Percentiles rank a stretch among this genome's conserved stretches.
Evolutionary conservation across 2,797 vertebrate species (phyloP).

Genomic region (Echiichthys vipera): DNA sequence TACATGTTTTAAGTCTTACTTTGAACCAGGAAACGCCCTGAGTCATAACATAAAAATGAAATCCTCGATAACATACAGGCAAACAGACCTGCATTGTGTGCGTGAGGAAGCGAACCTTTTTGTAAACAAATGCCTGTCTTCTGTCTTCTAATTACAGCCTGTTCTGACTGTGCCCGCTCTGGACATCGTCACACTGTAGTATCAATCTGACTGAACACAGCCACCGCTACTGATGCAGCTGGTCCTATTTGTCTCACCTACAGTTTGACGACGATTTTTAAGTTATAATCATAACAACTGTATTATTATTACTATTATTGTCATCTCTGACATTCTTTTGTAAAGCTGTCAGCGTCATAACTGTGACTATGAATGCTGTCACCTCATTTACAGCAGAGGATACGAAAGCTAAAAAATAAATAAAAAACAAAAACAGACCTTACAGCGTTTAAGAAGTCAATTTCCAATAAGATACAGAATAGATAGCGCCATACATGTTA

Average conservation of each 20-base stretch:
- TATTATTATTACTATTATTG: too few relatives aligned
- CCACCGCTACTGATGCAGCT: not conserved
- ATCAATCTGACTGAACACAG: not conserved
- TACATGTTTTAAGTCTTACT: not conserved
- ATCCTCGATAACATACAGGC: not conserved
- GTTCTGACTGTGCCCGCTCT: not conserved
- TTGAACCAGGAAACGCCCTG: not conserved
- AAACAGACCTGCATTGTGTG: not conserved
- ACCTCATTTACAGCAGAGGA: not conserved
- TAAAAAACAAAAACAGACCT: not conserved
- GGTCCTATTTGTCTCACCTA: not conserved
- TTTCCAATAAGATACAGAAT: fast-evolving
- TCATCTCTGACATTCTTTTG: not conserved
- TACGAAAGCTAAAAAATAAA: too few relatives aligned
- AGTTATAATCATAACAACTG: not conserved
- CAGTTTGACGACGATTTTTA: not conserved
- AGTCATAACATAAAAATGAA: not conserved
- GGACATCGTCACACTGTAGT: not conserved
- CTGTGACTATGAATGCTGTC: not conserved
- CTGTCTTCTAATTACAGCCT: not conserved
- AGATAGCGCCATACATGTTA: not conserved
- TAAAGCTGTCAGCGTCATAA: too few relatives aligned
- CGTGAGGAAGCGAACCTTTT: not conserved
- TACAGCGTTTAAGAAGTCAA: not conserved
- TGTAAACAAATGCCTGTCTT: not conserved